Evolutionary conservation across 2,797 vertebrate species (phyloP).

Genomic region (Pampus argenteus): DNA sequence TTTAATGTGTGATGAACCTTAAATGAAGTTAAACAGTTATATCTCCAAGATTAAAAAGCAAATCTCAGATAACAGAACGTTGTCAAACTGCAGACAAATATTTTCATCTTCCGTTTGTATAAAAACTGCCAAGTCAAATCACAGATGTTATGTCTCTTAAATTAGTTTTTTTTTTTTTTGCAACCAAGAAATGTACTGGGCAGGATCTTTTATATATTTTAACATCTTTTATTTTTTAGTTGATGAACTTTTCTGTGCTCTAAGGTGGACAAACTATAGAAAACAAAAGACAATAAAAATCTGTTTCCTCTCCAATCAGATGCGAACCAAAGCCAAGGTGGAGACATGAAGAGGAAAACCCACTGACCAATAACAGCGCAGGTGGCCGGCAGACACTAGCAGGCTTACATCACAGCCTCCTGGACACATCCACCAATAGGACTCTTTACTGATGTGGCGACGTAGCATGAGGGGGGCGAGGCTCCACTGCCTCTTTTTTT

Average conservation of each 20-base stretch:
- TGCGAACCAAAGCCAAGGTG: conserved; percentile 98
- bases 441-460: conserved; percentile 42
- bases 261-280: too few relatives aligned
- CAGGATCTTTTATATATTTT: too few relatives aligned
- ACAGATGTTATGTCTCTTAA: too few relatives aligned
- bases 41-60: background rate
- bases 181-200: too few relatives aligned
- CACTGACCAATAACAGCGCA: conserved; percentile 88
- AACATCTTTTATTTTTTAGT: too few relatives aligned
- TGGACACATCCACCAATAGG: conserved; percentile 52
- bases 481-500: conserved; percentile 7
- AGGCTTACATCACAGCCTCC: conserved; percentile 43
- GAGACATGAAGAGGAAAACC: conserved; percentile 95
- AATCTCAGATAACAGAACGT: background rate
- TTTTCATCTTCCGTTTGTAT: background rate
- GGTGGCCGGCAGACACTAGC: conserved; percentile 31
- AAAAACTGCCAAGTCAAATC: background rate
- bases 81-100: background rate
- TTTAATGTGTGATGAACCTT: conserved; percentile 2
- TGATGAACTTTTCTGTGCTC: too few relatives aligned
- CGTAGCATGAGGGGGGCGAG: conserved; percentile 33
- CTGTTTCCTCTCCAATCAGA: conserved; percentile 79
- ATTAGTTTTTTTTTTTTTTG: too few relatives aligned
- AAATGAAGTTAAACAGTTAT: background rate
- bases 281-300: too few relatives aligned